A percentile compares a stretch with the other conserved stretches of the same genome.
These are phyloP conservation scores for Leuciscus waleckii DNA, from an alignment of 2,797 vertebrate species.

Conservation along the genomic window DNA sequence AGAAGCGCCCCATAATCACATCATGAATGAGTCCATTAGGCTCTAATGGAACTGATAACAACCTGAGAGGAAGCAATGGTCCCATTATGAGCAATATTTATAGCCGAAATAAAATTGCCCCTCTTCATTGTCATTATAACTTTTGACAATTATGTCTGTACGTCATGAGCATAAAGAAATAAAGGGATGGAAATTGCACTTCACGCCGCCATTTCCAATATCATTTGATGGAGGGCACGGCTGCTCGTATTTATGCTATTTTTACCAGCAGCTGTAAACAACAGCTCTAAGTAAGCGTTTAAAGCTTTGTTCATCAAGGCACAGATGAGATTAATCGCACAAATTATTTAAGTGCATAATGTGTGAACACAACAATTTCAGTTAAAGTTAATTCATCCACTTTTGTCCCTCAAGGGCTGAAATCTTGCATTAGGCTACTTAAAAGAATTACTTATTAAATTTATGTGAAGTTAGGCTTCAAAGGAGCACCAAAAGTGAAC, in stretches of 20 bases:
- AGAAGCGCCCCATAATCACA: conserved; percentile 43
- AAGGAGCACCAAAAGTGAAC: not conserved
- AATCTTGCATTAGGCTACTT: not conserved
- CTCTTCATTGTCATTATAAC: conserved; percentile 47
- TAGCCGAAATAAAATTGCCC: conserved; percentile 54
- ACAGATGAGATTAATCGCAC: conserved; percentile 6
- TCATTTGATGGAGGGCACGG: not conserved
- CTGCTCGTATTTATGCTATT: not conserved
- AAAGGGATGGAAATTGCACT: conserved; percentile 30
- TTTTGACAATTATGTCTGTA: conserved; percentile 54
- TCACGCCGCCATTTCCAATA: conserved; percentile 21
- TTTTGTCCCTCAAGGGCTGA: not conserved
- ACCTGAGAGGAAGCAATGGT: conserved; percentile 55
- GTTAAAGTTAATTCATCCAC: conserved; percentile 12
- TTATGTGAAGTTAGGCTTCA: not conserved
- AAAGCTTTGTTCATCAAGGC: not conserved
- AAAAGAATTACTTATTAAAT: not conserved
- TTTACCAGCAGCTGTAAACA: conserved; percentile 27
- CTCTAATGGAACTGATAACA: conserved; percentile 57
- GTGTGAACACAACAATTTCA: not conserved
- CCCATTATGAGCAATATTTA: conserved; percentile 58
- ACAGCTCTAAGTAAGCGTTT: conserved; percentile 7
- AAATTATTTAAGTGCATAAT: conserved; percentile 27
- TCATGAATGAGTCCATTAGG: conserved; percentile 59
- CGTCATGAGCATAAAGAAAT: conserved; percentile 49